Base-by-base conservation (phyloP, 1,140 invertebrate genomes). In the Grapholita molesta region DNA sequence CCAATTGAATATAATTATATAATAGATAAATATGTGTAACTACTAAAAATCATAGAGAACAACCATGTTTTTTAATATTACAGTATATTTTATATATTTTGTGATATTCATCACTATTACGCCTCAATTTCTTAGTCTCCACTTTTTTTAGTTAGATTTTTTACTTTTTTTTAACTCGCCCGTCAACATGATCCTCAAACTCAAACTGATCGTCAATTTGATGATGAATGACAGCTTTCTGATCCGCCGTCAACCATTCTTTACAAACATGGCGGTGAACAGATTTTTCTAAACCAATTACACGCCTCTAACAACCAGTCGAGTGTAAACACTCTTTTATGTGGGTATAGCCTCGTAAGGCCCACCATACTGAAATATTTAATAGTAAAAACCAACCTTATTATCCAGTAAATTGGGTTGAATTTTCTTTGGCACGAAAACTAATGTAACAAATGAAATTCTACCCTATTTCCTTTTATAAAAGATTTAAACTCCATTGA, bases 261-360 rank as follows among this genome's bases (percentile, higher is more conserved):
- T 90, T 87, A 87, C 80, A 74, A 72, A 73, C 75, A 76, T 74
- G 67, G 71, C 69, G 73, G 77, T 12, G 7, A 12, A 23, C 23
- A 21, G 23, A 55, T 1, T 78, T 75, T 83, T 76, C 76, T 74
- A 76, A 80, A 72, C 83, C 84, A 85, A 86, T 86, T 86, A 81
- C 69, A 70, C 73, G 77, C 68, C 74, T 72, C 79, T 82, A 77
- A 66, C 72, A 77, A 80, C 78, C 77, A 82, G 74, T 79, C 74
- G 73, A 71, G 82, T 82, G 81, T 84, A 83, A 85, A 85, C 77
- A 80, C 42, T 28, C 7, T 30, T 15, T 32, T 5, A 21, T 61
- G 24, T 15, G n/a, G 55, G 25, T 15, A 61, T n/a, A n/a, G n/a
- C n/a, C n/a, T n/a, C n/a, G n/a, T n/a, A n/a, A n/a, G n/a, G n/a